Conservation (phyloP, 2,888 invertebrate species). For the Orthonevra nobilis region DNA sequence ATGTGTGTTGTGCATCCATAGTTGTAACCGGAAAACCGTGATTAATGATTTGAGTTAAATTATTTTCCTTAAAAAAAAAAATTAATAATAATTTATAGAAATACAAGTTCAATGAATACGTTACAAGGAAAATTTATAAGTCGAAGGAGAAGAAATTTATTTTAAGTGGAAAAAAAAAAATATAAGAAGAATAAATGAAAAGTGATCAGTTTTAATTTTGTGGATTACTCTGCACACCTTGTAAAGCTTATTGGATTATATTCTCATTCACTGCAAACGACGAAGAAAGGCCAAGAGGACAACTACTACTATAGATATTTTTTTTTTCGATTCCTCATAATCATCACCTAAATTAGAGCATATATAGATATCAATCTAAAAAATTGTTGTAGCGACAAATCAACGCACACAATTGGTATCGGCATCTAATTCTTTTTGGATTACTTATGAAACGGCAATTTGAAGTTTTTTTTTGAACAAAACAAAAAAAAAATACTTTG, state of each 20-base stretch:
- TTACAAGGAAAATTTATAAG: slow-evolving; percentile 58
- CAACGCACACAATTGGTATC: background rate
- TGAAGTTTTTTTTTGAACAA: slow-evolving; percentile 48
- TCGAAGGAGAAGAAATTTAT: slow-evolving; percentile 51
- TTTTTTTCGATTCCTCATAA: slow-evolving; percentile 37
- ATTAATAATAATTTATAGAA: slow-evolving; percentile 11
- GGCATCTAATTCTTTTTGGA: slow-evolving; percentile 32
- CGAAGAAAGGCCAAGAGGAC: slow-evolving; percentile 7
- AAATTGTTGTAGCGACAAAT: slow-evolving; percentile 20
- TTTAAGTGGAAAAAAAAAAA: slow-evolving; percentile 36
- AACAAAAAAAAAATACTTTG: too few relatives aligned
- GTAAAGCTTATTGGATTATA: slow-evolving; percentile 66
- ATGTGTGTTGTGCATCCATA: slow-evolving; percentile 42
- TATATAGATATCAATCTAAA: background rate
- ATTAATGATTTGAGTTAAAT: slow-evolving; percentile 47
- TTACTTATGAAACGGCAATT: slow-evolving; percentile 53
- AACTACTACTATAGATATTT: slow-evolving; percentile 14
- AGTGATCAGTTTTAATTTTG: slow-evolving; percentile 36
- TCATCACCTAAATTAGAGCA: slow-evolving; percentile 32
- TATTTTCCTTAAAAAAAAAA: slow-evolving; percentile 25
- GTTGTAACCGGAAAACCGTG: slow-evolving; percentile 58
- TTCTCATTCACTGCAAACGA: slow-evolving; percentile 48
- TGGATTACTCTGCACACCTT: slow-evolving; percentile 63
- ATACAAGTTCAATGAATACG: slow-evolving; percentile 59
- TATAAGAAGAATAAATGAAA: slow-evolving; percentile 19